A percentile compares a stretch with the other conserved stretches of the same genome.
These are phyloP conservation scores for Panulirus ornatus DNA, from an alignment of 1,140 invertebrate genomes.

Conservation along the genomic window DNA sequence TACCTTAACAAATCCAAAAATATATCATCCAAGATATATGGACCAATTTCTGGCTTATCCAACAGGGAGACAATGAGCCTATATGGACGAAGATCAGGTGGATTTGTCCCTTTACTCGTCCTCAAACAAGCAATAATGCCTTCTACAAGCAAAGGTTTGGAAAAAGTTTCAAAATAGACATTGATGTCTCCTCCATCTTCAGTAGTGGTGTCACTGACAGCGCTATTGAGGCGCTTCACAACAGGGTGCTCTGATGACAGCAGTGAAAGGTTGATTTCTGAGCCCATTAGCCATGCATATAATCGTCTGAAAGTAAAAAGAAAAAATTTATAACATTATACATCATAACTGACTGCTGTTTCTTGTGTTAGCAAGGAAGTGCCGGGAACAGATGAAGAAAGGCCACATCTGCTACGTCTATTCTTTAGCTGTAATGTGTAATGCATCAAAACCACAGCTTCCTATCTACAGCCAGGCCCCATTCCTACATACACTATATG, in stretches of 20 bases:
- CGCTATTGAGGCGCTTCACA: conserved; percentile 77
- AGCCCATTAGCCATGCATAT: conserved; percentile 90
- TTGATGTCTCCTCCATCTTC: conserved; percentile 77
- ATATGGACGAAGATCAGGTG: conserved; percentile 88
- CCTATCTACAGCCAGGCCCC: no score
- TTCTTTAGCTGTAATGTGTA: no score
- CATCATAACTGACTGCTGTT: no score
- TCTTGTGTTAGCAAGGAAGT: no score
- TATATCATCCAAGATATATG: conserved; percentile 90
- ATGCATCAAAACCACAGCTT: no score
- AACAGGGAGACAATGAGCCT: conserved; percentile 91
- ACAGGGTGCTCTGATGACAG: conserved; percentile 80
- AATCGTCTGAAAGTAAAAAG: conserved; percentile 82
- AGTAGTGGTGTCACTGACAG: conserved; percentile 75
- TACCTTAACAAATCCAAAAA: conserved; percentile 91
- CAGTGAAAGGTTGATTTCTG: conserved; percentile 82
- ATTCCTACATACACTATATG: no score
- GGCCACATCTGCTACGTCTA: no score
- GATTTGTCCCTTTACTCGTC: conserved; percentile 76
- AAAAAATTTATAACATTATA: background rate
- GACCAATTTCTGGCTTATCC: conserved; percentile 93
- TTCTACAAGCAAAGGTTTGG: conserved; percentile 82
- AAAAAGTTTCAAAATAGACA: conserved; percentile 87
- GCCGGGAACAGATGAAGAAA: no score
- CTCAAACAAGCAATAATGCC: conserved; percentile 80